phyloP scores from a whole-genome alignment of 2,113 vertebrate genomes.

The Sebastes fasciatus region DNA sequence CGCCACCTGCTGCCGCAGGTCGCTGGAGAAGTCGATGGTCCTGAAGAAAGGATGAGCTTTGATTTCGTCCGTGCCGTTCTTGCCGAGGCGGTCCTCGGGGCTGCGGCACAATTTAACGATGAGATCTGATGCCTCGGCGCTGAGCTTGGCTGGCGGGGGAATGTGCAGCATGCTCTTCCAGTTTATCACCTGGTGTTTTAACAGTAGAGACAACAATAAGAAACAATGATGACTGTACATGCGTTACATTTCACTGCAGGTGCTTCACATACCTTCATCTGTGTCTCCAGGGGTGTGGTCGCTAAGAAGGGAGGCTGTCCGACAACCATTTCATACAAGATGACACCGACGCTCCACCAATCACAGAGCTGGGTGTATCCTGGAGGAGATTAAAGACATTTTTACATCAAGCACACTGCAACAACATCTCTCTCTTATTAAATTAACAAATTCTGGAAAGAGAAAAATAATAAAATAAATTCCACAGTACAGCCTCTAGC shows the following conservation, averaged over 20 bases:
- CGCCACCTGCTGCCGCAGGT: constrained; percentile 92
- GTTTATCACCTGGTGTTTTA: constrained; percentile 91
- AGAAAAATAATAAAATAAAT: neutral
- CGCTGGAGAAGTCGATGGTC: constrained; percentile 93
- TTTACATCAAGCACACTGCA: neutral
- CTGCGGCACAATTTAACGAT: constrained; percentile 95
- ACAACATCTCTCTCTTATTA: neutral
- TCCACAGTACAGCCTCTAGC: neutral
- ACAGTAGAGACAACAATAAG: neutral
- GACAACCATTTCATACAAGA: constrained; percentile 98
- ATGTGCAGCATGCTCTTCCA: constrained; percentile 97
- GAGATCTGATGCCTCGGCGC: constrained; percentile 94
- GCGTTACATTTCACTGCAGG: constrained; percentile 7
- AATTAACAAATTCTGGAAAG: neutral
- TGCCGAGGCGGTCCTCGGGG: constrained; percentile 95
- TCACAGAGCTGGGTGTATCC: constrained; percentile 98
- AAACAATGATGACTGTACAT: neutral
- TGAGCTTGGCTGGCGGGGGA: constrained; percentile 92
- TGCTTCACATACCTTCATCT: constrained; percentile 92
- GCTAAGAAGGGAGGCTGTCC: constrained; percentile 98
- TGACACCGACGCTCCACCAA: constrained; percentile 99
- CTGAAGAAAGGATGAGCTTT: constrained; percentile 96
- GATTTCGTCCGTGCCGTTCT: constrained; percentile 96
- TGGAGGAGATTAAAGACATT: constrained; percentile 32
- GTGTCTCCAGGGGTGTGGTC: constrained; percentile 96